Base-by-base conservation (phyloP, 2,888 invertebrate genomes). In the Amphipyra berbera region DNA sequence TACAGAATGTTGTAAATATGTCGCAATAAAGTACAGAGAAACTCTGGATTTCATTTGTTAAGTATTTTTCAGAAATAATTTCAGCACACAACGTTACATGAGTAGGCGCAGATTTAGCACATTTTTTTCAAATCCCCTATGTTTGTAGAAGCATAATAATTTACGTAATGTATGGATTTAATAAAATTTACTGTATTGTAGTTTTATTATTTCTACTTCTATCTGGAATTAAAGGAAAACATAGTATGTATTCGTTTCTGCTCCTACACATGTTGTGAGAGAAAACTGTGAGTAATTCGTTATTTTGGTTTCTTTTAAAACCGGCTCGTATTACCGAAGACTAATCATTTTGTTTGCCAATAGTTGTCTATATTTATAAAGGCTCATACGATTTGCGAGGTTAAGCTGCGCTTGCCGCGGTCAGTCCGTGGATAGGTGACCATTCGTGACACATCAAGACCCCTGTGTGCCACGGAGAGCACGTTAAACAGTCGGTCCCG, bases 151-250 rank as follows among this genome's bases (percentile, higher is more conserved):
- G 2, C 60, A 27, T 57, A 48, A 69, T 59, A 47, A 44, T 47
- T 7, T 37, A 27, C 12, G 13, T 38, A 59, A 50, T 37, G 9
- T 21, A 48, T 59, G 10, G 50, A 45, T 21, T 62, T 56, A 48
- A 44, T 48, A 70, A 30, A 45, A 62, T 56, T 53, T 53, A 41
- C 41, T 14, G 48, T 45, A 53, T 70, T 68, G 13, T 54, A 10
- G 27, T 44, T 53, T 42, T 13, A 40, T 62, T 69, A 54, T 50
- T 54, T 61, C 13, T 38, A 6, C 8, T 40, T 56, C 21, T 33
- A 56, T 35, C 27, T 48, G 12, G 6, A 30, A 56, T 48, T 70
- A 56, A 63, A 70, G 56, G 52, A 57, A 53, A 63, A 63, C 52
- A 59, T 2, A 6, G 9, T 1, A 7, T 15, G 12, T 27, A 42